Evolutionary conservation across 2,797 vertebrate species (phyloP).

Genomic region (Anguilla anguilla): DNA sequence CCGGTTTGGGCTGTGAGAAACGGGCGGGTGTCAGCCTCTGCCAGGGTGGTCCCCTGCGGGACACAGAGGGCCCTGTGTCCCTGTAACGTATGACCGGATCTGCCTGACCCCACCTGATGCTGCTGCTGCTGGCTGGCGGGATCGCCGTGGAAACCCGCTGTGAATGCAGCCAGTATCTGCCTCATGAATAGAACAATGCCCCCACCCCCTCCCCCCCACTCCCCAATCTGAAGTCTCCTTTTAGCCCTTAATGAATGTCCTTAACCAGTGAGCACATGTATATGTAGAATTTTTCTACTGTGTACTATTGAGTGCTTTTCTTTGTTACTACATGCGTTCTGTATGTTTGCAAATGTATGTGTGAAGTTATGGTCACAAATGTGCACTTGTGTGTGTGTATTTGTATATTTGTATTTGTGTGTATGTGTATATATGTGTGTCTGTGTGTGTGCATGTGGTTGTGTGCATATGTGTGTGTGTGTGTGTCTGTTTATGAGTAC

Average conservation of each 20-base stretch:
- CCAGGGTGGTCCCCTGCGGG: slow-evolving; percentile 40
- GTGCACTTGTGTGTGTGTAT: not conserved
- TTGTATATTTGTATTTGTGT: not conserved
- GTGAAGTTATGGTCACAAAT: not conserved
- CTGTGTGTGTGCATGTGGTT: not conserved
- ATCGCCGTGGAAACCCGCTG: not conserved
- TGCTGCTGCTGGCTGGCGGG: not conserved
- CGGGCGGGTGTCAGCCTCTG: slow-evolving; percentile 35
- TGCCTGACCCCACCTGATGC: slow-evolving; percentile 35
- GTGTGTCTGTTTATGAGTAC: not conserved
- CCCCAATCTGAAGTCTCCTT: not conserved
- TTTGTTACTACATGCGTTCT: not conserved
- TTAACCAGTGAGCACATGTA: not conserved
- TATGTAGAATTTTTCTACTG: too few species aligned
- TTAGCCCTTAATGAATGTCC: not conserved
- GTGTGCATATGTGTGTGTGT: not conserved
- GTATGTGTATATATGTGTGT: not conserved
- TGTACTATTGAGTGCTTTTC: not conserved
- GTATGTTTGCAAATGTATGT: slow-evolving; percentile 9
- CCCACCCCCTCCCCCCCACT: too few species aligned
- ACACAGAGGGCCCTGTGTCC: slow-evolving; percentile 27
- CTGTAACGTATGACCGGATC: slow-evolving; percentile 37
- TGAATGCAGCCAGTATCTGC: slow-evolving; percentile 5
- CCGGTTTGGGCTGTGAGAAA: slow-evolving; percentile 32
- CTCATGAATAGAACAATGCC: slow-evolving; percentile 10